phyloP scores from a whole-genome alignment of 2,888 invertebrate species.

The Pristionchus mayeri region DNA sequence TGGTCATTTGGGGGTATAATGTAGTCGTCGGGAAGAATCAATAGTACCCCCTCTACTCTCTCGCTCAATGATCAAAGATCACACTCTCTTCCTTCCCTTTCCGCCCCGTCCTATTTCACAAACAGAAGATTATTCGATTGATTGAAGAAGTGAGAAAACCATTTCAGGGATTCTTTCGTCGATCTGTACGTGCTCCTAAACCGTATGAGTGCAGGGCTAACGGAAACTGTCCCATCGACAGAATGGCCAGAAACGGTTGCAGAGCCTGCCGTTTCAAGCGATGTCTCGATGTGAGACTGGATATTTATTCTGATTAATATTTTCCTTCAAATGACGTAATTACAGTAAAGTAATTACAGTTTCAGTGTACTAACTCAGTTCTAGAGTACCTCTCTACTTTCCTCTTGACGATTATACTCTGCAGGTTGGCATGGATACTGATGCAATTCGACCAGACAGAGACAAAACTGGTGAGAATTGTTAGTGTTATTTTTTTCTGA shows the following conservation, averaged over 20 bases:
- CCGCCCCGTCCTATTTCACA: background rate
- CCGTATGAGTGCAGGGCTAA: constrained; percentile 44
- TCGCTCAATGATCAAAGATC: constrained; percentile 44
- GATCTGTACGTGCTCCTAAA: constrained; percentile 48
- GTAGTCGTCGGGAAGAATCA: constrained; percentile 16
- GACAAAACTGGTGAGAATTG: constrained; percentile 41
- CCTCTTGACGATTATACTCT: background rate
- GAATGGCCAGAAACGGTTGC: constrained; percentile 42
- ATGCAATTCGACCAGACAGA: constrained; percentile 38
- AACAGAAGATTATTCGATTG: constrained; percentile 8
- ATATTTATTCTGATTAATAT: too few relatives aligned
- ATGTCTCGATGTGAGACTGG: constrained; percentile 39
- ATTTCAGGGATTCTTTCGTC: constrained; percentile 48
- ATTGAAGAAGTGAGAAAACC: background rate
- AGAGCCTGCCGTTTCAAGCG: constrained; percentile 46
- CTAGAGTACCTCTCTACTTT: background rate
- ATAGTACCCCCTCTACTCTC: constrained; percentile 8
- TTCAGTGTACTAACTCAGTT: background rate
- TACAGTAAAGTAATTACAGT: too few relatives aligned
- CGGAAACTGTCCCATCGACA: constrained; percentile 40
- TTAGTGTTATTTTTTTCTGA: too few relatives aligned
- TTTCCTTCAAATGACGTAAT: too few relatives aligned
- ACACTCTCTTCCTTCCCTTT: background rate
- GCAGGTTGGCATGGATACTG: constrained; percentile 47
- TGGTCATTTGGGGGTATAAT: too few relatives aligned